Base-by-base conservation (phyloP, 2,888 invertebrate genomes). In the Chelonus formosanus region DNA sequence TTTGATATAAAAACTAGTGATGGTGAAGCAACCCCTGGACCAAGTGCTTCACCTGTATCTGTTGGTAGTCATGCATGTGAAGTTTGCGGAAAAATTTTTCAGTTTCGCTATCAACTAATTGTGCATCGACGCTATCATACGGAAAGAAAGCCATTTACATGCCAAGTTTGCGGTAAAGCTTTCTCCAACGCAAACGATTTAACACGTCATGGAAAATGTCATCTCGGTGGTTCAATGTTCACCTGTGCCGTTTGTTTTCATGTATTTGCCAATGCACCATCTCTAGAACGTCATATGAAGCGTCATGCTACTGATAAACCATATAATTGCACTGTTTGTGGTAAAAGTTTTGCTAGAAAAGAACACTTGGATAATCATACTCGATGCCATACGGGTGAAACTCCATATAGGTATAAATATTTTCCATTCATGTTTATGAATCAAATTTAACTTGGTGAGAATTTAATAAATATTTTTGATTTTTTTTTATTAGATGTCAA, bases 321-420 rank as follows among this genome's bases (percentile, higher is more conserved):
- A 3, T 94, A 93, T 80, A 92, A 91, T 69, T 94, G 94, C 85
- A 90, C 92, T 31, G 91, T 92, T 77, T 95, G 94, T 84, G 93
- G 92, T 73, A 94, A 94, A 84, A 91, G 92, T 35, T 95, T 95
- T 85, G 93, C 93, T 7, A 88, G 94, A 64, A 94, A 94, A 83
- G 94, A 94, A 81, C 94, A 95, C 82, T 87, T 94, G 71, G 93
- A 93, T 84, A 94, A 93, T 84, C 94, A 94, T 78, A 90, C 92
- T 3, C 87, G 92, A 69, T 91, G 93, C 85, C 94, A 91, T 82
- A 93, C 93, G 58, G 93, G 93, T 59, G 93, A 93, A 84, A 93
- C 93, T 35, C 93, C 93, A 2, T 93, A 93, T 84, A 87, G 88
- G 88, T 40, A 40, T 40, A 40, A 40, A 20, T 20, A 20, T 20